Evolutionary conservation across 2,888 invertebrate genomes (phyloP), one percentile per base, ranked within the genome.

Genomic region (Chrysolina americana): DNA sequence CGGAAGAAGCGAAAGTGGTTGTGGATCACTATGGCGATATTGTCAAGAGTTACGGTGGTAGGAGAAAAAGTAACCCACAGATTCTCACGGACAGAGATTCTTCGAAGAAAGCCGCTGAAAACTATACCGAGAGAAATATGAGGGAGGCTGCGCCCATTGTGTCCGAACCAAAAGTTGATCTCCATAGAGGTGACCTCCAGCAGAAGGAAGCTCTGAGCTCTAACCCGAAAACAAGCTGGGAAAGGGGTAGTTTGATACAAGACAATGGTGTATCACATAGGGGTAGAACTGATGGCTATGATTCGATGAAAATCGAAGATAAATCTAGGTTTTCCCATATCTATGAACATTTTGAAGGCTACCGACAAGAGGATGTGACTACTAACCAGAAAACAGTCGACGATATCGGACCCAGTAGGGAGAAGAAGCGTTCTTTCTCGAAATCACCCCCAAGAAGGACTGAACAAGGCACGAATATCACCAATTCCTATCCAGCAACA

Each of bases 11-110:
- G 0, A 91, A 90, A 85, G 93, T 93, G 0, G 92, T 94, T 0
- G 93, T 94, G 17, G 94, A 94, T 87, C 94, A 95, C 85, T 96
- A 96, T 82, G 94, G 94, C 19, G 95, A 93, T 85, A 92, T 96
- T 78, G 94, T 96, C 1, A 92, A 91, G 81, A 94, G 93, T 84
- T 92, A 92, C 81, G 92, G 94, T 23, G 80, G 78, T 65, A 80
- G 81, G 78, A 79, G 77, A 75, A 81, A 81, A 65, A 81, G 81
- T 68, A 74, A 75, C 73, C 78, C 83, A 4, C 77, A 80, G 10
- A 41, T 83, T 28, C 79, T 82, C 77, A 71, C 81, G 73, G 79
- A 84, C 76, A 77, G 82, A 36, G 85, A 84, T 36, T 80, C 83
- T 13, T 73, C 86, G 47, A 86, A 87, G 77, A 83, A 87, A 72